Evolutionary conservation across 2,888 invertebrate species (phyloP), one percentile per base, ranked within the genome.

Genomic region (Plemyria rubiginata): DNA sequence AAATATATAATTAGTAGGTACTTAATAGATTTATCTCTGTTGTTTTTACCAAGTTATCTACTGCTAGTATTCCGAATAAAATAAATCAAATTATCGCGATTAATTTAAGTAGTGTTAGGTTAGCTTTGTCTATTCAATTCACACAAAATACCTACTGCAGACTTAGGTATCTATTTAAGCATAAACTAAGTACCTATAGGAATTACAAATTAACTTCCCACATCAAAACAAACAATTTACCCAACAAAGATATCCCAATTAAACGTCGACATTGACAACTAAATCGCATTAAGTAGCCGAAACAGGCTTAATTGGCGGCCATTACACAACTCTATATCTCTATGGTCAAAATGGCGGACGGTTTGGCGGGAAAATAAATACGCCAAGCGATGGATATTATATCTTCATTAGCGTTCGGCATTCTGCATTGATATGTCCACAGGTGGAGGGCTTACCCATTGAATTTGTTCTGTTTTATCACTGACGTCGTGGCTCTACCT

Each of bases 381-480:
- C 86, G 82, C 81, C 80, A 76, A 77, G 79, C 84, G 88, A 86
- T 88, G 83, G 90, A 92, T 92, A 92, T 92, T 92, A 92, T 92
- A 92, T 92, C 92, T 92, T 92, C 92, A 92, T 92, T 92, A 92
- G 84, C 85, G 90, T 85, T 80, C 81, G 74, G 83, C 84, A 79
- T 83, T 78, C 72, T 74, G 88, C 90, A 92, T 92, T 92, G 91
- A 92, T 92, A 85, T 83, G 92, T 92, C 92, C 72, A 79, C 83
- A 87, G 87, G 88, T 86, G 87, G 82, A 71, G 78, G 78, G 85
- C 16, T 16, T 16, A 11, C 16, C 45, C 78, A 91, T 91, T 90
- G 88, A 90, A 89, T 87, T 88, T 85, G 88, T 87, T 86, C 87
- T 90, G 84, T 87, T 92, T 91, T 90, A 91, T 91, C 86, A 87